Base-by-base conservation (phyloP, 2,888 invertebrate genomes). In the Ophioninae sp. region DNA sequence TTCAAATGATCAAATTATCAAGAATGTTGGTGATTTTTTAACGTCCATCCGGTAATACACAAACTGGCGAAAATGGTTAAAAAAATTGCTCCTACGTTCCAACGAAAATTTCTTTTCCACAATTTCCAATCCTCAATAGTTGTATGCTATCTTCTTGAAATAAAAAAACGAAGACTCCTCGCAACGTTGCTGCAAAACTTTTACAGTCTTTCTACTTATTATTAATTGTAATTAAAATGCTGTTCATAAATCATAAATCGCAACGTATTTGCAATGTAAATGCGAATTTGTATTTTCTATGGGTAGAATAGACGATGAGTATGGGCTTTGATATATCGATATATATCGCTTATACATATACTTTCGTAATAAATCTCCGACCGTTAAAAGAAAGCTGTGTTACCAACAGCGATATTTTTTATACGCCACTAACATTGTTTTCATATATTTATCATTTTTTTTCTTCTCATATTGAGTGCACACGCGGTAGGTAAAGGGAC, bases 381-480 rank as follows among this genome's bases (percentile, higher is more conserved):
- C 68, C 68, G 59, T 77, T 77, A 59, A 68, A 77, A 76, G 64
- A 79, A 75, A 37, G n/a, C 67, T 79, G 81, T 73, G 64, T 81
- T 20, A 72, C 65, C 79, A 56, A 69, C 41, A 37, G 58, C 37
- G 58, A 37, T 22, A 75, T 73, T 65, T 65, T 51, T 78, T 59
- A 44, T 82, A 82, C 83, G 30, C 7, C 68, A n/a, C 63, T 56
- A 41, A 84, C 65, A 59, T 77, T 69, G 51, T 77, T 75, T 51
- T 65, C 58, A 17, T 8, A 65, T 8, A 20, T 10, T 17, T n/a
- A 23, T 22, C 61, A 23, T 63, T 30, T 23, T 73, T 23, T 61
- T n/a, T 17, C 41, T 30, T 17, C 72, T 67, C 67, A 41, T 41
- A 37, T 39, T n/a, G 30, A 59, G 58, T 56, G 20, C 58, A 59